Conservation (phyloP, 2,113 vertebrate genomes). For the Megaleporinus macrocephalus region DNA sequence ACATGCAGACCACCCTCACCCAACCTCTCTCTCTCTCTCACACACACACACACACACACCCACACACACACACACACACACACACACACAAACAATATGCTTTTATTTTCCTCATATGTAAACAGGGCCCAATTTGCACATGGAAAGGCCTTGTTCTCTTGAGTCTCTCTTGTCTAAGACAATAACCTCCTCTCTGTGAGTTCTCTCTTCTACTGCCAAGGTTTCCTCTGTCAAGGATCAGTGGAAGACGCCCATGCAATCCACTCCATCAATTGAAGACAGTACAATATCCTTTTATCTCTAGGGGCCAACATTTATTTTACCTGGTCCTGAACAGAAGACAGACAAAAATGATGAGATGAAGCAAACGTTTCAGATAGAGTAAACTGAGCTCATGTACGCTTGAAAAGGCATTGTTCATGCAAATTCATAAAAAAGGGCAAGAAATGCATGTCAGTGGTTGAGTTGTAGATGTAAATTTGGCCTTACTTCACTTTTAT, state of each 20-base stretch:
- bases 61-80: constrained; percentile 11
- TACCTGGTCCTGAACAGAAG: constrained; percentile 41
- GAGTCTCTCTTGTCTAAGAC: constrained; percentile 27
- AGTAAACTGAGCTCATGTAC: constrained; percentile 35
- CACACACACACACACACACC: constrained; percentile 16
- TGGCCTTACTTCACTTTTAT: background rate
- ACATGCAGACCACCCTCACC: background rate
- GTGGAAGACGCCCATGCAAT: constrained; percentile 34
- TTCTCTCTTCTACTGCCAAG: constrained; percentile 48
- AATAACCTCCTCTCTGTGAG: constrained; percentile 34
- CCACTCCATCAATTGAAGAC: background rate
- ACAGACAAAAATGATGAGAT: background rate
- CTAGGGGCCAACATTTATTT: constrained; percentile 30
- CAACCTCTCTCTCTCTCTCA: too few relatives aligned
- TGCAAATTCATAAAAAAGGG: background rate
- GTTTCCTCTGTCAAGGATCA: constrained; percentile 46
- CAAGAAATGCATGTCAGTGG: background rate
- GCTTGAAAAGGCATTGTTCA: background rate
- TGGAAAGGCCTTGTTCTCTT: constrained; percentile 19
- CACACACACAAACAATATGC: background rate
- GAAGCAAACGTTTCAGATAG: constrained; percentile 7
- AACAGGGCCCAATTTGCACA: constrained; percentile 11
- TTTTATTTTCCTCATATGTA: background rate
- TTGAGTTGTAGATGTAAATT: background rate
- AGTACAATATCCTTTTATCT: constrained; percentile 28